Base-by-base conservation (phyloP, 2,888 invertebrate species). In the Entomobrya multifasciata region DNA sequence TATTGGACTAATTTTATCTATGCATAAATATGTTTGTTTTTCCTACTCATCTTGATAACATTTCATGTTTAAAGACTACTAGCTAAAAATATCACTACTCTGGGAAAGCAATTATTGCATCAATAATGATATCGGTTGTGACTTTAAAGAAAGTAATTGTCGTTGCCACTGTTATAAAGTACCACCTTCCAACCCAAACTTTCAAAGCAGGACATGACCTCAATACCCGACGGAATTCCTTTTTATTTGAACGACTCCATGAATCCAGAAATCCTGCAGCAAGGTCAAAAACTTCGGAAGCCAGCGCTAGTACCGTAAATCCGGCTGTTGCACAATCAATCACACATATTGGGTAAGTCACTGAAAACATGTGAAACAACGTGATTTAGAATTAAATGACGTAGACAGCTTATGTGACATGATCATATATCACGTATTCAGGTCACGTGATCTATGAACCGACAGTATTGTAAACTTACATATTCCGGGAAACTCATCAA, bases 401-500 rank as follows among this genome's bases (percentile, higher is more conserved):
- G n/a, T n/a, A n/a, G n/a, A n/a, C n/a, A n/a, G n/a, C n/a, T n/a
- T n/a, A n/a, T n/a, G n/a, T n/a, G n/a, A n/a, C n/a, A n/a, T n/a
- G n/a, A n/a, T n/a, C n/a, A n/a, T n/a, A n/a, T n/a, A n/a, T n/a
- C n/a, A n/a, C n/a, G n/a, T n/a, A n/a, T n/a, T n/a, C n/a, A n/a
- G n/a, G n/a, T n/a, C n/a, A n/a, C n/a, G n/a, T n/a, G n/a, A n/a
- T n/a, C n/a, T n/a, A n/a, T n/a, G n/a, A n/a, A n/a, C n/a, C n/a
- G 8, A 36, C 8, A 36, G 36, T 36, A 36, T 36, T 36, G 36
- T 36, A 36, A 36, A 36, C 36, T 36, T 36, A 36, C 36, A 17
- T n/a, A 87, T 87, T 1, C 82, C 87, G 3, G 88, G 88, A 55
- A 88, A 88, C 36, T 88, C 88, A 0, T 87, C 87, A 25, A 88